phyloP scores from a whole-genome alignment of 2,888 invertebrate species.

The Tolmerus cingulatus region DNA sequence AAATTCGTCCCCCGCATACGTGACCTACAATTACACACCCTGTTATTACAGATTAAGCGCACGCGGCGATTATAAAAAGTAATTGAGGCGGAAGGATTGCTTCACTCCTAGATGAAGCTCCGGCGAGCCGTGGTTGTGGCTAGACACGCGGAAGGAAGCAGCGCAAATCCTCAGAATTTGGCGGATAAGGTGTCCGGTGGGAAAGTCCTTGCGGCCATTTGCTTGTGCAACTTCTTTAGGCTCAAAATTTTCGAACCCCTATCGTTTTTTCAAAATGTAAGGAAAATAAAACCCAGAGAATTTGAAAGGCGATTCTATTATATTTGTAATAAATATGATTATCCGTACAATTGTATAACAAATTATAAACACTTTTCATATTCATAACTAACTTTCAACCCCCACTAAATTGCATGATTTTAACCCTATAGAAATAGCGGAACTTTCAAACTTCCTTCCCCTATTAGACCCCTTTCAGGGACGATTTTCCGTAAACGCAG shows the following conservation, averaged over 20 bases:
- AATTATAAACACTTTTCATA: too few relatives aligned
- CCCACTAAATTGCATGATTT: too few relatives aligned
- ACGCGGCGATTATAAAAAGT: constrained; percentile 36
- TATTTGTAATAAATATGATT: too few relatives aligned
- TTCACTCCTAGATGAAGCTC: neutral
- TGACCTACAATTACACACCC: constrained; percentile 38
- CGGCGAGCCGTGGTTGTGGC: neutral
- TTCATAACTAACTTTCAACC: too few relatives aligned
- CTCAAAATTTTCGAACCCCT: neutral
- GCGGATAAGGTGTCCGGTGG: neutral
- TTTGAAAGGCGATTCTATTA: too few relatives aligned
- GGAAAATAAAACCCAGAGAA: too few relatives aligned
- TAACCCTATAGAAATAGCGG: too few relatives aligned
- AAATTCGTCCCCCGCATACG: constrained; percentile 12
- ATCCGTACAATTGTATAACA: too few relatives aligned
- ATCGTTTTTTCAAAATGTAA: neutral
- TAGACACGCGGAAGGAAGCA: neutral
- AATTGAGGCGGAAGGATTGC: constrained; percentile 32
- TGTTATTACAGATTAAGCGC: constrained; percentile 29
- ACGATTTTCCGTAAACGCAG: too few relatives aligned
- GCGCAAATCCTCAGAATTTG: neutral
- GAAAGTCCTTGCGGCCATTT: neutral
- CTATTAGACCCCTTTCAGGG: too few relatives aligned
- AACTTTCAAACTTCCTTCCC: too few relatives aligned
- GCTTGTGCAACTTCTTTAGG: neutral